Base-by-base conservation (phyloP, 2,797 vertebrate genomes). In the Liparis tanakae region DNA sequence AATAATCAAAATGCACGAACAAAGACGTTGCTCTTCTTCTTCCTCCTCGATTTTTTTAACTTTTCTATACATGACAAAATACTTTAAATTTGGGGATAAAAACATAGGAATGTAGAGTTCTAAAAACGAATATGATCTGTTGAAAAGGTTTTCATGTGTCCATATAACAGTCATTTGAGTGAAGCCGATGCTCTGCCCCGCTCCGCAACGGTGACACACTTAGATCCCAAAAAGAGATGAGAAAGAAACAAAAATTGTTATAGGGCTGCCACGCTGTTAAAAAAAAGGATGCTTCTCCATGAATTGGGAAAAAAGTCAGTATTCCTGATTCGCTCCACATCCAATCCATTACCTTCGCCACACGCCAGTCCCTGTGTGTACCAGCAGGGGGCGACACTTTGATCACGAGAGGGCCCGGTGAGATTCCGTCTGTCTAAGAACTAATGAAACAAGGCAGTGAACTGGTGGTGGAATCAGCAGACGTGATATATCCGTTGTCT, bases 21-120 rank as follows among this genome's bases (percentile, higher is more conserved):
- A 88, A 92, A 93, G 88, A 94, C 89, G 91, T 85, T 82, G 90
- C 82, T 88, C 86, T 80, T 91, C 80, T 88, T 80, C 85, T 80
- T 74, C 89, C 89, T 91, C 80, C 85, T 89, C 59, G 64, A 72
- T 88, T 85, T 60, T 85, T 60, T 92, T 88, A 78, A 71, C 81
- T 90, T 89, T 90, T 88, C 90, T 93, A 93, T 90, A 93, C 92
- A 92, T 92, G 92, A 94, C 92, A 94, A 94, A 91, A 92, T 93
- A 93, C 91, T 93, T 88, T 85, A 87, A 92, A 89, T 90, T 91
- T 90, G 84, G 90, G 51, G 89, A 84, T 89, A 88, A 93, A 30
- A 93, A 93, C 76, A 85, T 77, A 93, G 93, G 93, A 94, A 93
- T 93, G 93, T 91, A 91, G 87, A 93, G 89, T 91, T 92, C 87